Conservation (phyloP, 2,113 vertebrate genomes). For the Mesembrinibis cayennensis region DNA sequence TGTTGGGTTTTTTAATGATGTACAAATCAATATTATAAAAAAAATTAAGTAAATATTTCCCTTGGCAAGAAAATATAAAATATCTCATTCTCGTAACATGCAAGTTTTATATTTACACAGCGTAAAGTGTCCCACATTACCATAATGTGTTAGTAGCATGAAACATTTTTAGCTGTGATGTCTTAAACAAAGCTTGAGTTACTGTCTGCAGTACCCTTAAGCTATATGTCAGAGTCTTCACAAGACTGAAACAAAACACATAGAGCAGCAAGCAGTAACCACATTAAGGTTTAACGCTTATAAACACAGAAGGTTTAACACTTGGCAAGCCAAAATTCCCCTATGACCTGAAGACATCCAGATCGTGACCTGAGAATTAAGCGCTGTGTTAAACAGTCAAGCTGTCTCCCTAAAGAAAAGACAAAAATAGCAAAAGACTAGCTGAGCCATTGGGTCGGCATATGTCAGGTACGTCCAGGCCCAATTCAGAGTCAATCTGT, state of each 20-base stretch:
- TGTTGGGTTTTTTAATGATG: neutral
- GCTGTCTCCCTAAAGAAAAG: constrained; percentile 64
- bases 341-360: constrained; percentile 46
- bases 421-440: constrained; percentile 63
- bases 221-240: constrained; percentile 20
- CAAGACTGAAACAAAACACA: neutral
- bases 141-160: constrained; percentile 15
- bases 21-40: constrained; percentile 2
- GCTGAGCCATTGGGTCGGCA: constrained; percentile 47
- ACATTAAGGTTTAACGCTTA: constrained; percentile 48
- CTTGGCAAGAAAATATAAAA: constrained; percentile 24
- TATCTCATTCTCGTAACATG: neutral
- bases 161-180: neutral
- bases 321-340: constrained; percentile 47
- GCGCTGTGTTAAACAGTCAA: constrained; percentile 48
- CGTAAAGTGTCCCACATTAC: neutral
- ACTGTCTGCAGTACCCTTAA: constrained; percentile 10
- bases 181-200: constrained; percentile 12
- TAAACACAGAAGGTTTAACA: constrained; percentile 58
- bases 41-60: constrained; percentile 10
- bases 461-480: constrained; percentile 42
- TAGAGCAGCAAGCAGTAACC: neutral
- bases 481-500: neutral
- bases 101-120: constrained; percentile 1
- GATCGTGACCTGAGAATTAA: constrained; percentile 62